Conservation (phyloP, 2,113 vertebrate genomes). For the Sapayoa aenigma region DNA sequence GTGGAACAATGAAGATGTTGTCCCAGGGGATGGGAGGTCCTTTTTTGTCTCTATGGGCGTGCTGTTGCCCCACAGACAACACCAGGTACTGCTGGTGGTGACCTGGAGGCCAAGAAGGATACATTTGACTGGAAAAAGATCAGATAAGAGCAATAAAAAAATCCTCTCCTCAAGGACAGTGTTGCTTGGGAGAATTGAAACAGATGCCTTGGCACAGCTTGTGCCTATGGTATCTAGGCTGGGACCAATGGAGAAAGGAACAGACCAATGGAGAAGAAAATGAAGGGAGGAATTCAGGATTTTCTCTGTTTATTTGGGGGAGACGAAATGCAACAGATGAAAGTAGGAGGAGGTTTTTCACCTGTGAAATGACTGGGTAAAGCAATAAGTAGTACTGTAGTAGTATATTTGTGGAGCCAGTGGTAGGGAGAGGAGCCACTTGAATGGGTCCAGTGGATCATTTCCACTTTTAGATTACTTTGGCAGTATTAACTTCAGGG, state of each 20-base stretch:
- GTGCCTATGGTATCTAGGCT: not conserved
- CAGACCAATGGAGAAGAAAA: not conserved
- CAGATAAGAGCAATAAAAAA: not conserved
- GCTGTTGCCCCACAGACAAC: not conserved
- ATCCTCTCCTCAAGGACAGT: accelerated
- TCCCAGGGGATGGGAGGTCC: not conserved
- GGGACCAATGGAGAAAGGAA: not conserved
- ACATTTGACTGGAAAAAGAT: not conserved
- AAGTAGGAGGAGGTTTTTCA: not conserved
- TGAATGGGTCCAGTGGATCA: too few species aligned
- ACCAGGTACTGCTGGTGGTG: not conserved
- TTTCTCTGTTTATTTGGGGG: not conserved
- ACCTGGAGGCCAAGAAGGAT: not conserved
- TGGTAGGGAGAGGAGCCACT: not conserved
- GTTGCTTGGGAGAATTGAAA: not conserved
- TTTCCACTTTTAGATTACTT: not conserved
- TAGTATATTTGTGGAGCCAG: not conserved
- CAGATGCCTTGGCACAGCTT: not conserved
- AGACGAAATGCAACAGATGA: not conserved
- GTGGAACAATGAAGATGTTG: not conserved
- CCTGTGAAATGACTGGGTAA: not conserved
- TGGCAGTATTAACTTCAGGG: not conserved
- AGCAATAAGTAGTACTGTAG: not conserved
- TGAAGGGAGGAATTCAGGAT: not conserved
- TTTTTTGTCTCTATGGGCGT: not conserved